Evolutionary conservation across 2,888 invertebrate genomes (phyloP).

Genomic region (Nebria brevicollis): DNA sequence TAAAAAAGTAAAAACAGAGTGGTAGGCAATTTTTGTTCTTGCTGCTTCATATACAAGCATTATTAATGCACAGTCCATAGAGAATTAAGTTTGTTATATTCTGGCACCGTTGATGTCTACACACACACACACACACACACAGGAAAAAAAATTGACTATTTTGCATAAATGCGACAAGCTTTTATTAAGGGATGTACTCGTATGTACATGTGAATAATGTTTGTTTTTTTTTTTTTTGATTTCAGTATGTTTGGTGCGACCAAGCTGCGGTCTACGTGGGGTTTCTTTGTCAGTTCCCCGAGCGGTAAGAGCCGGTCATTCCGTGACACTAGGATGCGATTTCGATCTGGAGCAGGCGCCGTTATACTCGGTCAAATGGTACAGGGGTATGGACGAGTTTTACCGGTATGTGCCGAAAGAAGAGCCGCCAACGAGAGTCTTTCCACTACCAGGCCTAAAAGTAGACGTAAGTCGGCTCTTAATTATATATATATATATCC

Average conservation of each 20-base stretch:
- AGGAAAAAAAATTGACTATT: neutral
- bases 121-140: too few relatives aligned
- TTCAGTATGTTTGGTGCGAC: slow-evolving; percentile 33
- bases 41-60: neutral
- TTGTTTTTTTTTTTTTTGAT: slow-evolving; percentile 6
- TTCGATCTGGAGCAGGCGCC: slow-evolving; percentile 65
- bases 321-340: slow-evolving; percentile 61
- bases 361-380: slow-evolving; percentile 82
- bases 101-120: too few relatives aligned
- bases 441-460: slow-evolving; percentile 73
- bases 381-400: slow-evolving; percentile 77
- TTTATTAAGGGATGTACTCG: neutral
- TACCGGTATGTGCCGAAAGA: slow-evolving; percentile 80
- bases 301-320: slow-evolving; percentile 61
- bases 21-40: neutral
- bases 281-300: slow-evolving; percentile 60
- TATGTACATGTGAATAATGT: neutral
- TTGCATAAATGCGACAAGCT: neutral
- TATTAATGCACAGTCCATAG: neutral
- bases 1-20: neutral
- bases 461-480: slow-evolving; percentile 74
- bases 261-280: slow-evolving; percentile 54
- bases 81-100: too few relatives aligned
- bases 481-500: neutral
- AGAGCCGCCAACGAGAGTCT: slow-evolving; percentile 75